Percentiles rank a stretch among this genome's conserved stretches.
Conservation (phyloP, 1,140 invertebrate genomes). For the Aphelinus certus region DNA sequence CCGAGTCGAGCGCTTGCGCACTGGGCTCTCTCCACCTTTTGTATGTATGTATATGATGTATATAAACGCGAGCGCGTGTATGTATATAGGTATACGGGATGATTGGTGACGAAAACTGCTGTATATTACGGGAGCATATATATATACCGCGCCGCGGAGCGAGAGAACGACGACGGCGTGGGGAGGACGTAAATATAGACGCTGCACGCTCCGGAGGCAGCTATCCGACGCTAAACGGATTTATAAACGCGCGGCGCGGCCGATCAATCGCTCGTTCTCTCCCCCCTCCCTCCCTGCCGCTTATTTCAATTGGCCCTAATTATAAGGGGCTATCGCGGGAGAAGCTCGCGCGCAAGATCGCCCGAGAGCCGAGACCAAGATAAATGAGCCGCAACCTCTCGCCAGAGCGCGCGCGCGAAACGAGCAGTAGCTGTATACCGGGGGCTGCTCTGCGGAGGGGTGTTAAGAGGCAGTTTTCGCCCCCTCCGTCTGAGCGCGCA, state of each 20-base stretch:
- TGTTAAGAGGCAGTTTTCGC: constrained; percentile 51
- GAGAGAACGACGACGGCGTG: background rate
- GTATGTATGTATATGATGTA: too few relatives aligned
- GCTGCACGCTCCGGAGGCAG: too few relatives aligned
- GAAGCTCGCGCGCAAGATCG: background rate
- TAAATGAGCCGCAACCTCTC: background rate
- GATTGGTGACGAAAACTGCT: constrained; percentile 53
- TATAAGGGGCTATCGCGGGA: background rate
- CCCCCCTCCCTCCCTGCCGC: background rate
- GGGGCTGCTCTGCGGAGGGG: constrained; percentile 1
- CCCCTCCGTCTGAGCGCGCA: constrained; percentile 33
- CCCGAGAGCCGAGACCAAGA: background rate
- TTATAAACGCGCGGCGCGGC: background rate
- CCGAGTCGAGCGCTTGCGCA: background rate
- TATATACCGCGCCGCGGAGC: background rate
- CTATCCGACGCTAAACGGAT: background rate
- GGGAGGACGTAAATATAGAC: background rate
- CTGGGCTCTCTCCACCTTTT: too few relatives aligned
- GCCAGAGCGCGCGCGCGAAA: constrained; percentile 3
- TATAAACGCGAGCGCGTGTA: too few relatives aligned
- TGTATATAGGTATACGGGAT: constrained; percentile 39
- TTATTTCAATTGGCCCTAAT: constrained; percentile 35
- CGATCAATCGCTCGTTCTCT: constrained; percentile 23
- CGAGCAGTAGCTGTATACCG: constrained; percentile 1
- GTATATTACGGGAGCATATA: constrained; percentile 20